Base-by-base conservation (phyloP, 2,888 invertebrate species). In the Deilephila elpenor region DNA sequence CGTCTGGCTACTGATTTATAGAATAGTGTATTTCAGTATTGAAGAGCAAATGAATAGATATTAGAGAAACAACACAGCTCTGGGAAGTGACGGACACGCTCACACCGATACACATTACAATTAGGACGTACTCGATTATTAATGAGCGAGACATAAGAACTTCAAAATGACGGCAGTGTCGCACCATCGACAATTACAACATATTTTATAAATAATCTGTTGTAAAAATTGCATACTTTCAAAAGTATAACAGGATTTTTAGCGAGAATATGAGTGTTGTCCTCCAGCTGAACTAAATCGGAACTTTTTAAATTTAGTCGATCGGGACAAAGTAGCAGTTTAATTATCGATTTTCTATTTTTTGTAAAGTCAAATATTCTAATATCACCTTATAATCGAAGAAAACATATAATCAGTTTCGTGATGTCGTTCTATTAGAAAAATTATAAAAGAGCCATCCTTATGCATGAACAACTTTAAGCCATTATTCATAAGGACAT, bases 111-210 rank as follows among this genome's bases (percentile, higher is more conserved):
- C 34, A 73, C 72, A 67, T 75, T 83, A 83, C 80, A 86, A 82
- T 81, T 81, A 86, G 89, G 88, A 91, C 90, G 86, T 86, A 84
- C 86, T 87, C 85, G 82, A 79, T 80, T 79, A 76, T 79, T 76
- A 80, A 82, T 88, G 89, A 90, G 89, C 90, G 67, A 67, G 67
- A 67, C 67, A 67, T 51, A 62, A 62, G 53, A 62, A 72, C 53
- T 53, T 34, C 32, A 32, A 32, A 62, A 32, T 53, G 19, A 56
- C 53, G 51, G 51, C 32, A 62, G 60, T 62, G 53, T 62, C 51
- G 51, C 44, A 67, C 20, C 25, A 25, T 11, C 60, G 17, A 60
- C 11, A 17, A 17, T 14, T 56, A 56, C 14, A 60, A 29, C 29
- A 29, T 29, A 29, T 61, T 61, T 32, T 61, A 60, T 29, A 25